A percentile compares a stretch with the other conserved stretches of the same genome.
Conservation (phyloP, 2,113 vertebrate species). For the Aviceda subcristata region DNA sequence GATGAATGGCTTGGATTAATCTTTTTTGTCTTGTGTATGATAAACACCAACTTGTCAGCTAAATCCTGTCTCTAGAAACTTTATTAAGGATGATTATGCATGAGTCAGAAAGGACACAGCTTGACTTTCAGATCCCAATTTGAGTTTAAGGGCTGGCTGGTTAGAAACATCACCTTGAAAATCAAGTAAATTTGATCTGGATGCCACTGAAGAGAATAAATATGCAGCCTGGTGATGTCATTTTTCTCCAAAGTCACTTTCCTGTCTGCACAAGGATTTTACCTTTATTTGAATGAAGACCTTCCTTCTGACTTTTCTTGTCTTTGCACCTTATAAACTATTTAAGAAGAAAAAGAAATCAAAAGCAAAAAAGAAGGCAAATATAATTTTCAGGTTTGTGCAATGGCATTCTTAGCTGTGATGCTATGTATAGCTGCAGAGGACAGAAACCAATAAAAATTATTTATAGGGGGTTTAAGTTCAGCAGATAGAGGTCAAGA, state of each 20-base stretch:
- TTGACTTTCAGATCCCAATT: conserved; percentile 51
- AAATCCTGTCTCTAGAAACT: conserved; percentile 38
- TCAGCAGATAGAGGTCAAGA: conserved; percentile 31
- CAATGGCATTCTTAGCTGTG: neutral
- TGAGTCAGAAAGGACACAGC: conserved; percentile 49
- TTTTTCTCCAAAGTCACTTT: conserved; percentile 24
- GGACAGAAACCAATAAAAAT: neutral
- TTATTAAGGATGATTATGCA: conserved; percentile 37
- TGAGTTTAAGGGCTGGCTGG: conserved; percentile 37
- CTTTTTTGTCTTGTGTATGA: conserved; percentile 25
- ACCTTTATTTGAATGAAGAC: neutral
- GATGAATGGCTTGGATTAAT: conserved; percentile 42
- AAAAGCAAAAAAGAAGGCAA: neutral
- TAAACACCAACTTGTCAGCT: conserved; percentile 49
- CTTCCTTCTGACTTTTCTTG: neutral
- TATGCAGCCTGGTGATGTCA: neutral
- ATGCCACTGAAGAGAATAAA: conserved; percentile 25
- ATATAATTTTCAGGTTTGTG: neutral
- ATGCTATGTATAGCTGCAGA: neutral
- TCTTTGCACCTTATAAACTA: neutral
- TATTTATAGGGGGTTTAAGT: conserved; percentile 45
- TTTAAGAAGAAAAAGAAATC: neutral
- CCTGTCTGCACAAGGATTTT: neutral
- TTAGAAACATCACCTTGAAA: conserved; percentile 54
- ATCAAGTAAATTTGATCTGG: conserved; percentile 42